Evolutionary conservation across 2,888 invertebrate species (phyloP), one percentile per base, ranked within the genome.

Genomic region (Parnassius mnemosyne): DNA sequence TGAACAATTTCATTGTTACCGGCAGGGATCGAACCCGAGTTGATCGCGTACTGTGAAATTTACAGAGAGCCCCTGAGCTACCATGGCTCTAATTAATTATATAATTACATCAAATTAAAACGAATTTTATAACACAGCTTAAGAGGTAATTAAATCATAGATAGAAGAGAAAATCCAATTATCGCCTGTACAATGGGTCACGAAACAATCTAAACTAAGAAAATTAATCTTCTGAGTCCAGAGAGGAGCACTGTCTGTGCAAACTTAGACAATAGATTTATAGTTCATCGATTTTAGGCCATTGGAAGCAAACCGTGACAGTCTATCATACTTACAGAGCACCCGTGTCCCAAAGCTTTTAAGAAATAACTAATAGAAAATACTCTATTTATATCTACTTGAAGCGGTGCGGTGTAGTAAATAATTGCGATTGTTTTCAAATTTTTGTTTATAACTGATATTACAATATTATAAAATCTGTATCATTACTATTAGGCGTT

Each of bases 161-260:
- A 87, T 84, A 85, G 84, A 82, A 78, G 83, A 81, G 84, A 85
- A 88, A 90, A 91, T 91, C 88, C 91, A 91, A 91, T 91, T 91
- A 91, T 87, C 86, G 83, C 87, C 74, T 85, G 88, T 87, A 91
- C 91, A 91, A 90, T 89, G 86, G 90, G 89, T 89, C 89, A 89
- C 90, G 89, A 90, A 90, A 91, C 91, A 90, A 91, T 91, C 89
- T 86, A 87, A 91, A 91, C 91, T 91, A 89, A 91, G 91, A 91
- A 91, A 90, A 91, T 91, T 91, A 91, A 91, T 91, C 91, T 90
- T 87, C 89, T 77, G 85, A 86, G 89, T 89, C 89, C 87, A 87
- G 88, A 79, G 80, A 84, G 86, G 78, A 84, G 87, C 81, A 78
- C 82, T 85, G 88, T 84, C 89, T 88, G 88, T 84, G 84, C 85